Evolutionary conservation across 2,113 vertebrate genomes (phyloP).

Genomic region (Actenoides hombroni): DNA sequence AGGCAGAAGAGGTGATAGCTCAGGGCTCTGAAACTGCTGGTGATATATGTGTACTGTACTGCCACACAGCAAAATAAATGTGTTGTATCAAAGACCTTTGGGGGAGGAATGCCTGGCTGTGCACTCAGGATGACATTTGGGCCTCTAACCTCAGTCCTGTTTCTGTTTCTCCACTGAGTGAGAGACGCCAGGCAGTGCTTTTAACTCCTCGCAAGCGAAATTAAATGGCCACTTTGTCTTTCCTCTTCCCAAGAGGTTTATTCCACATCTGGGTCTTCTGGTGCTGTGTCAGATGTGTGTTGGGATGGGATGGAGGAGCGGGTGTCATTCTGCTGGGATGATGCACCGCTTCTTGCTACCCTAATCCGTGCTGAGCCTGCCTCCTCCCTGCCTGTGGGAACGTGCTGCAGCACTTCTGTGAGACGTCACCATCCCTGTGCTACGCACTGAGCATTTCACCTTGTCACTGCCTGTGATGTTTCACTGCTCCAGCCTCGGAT

Average conservation of each 20-base stretch:
- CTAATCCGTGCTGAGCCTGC: background rate
- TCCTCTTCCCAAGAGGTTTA: background rate
- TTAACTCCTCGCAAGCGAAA: background rate
- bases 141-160: background rate
- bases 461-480: background rate
- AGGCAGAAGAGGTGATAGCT: background rate
- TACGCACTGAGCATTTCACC: background rate
- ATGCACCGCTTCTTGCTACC: background rate
- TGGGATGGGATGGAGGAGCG: background rate
- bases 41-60: background rate
- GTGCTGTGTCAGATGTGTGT: background rate
- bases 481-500: background rate
- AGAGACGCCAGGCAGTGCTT: background rate
- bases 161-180: background rate
- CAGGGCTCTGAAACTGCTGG: conserved; percentile 18
- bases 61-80: conserved; percentile 46
- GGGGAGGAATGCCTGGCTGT: background rate
- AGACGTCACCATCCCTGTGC: accelerated
- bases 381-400: background rate
- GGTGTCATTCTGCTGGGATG: background rate
- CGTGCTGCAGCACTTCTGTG: background rate
- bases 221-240: background rate
- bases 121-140: background rate
- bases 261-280: background rate
- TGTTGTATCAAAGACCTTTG: background rate